A percentile compares a stretch with the other conserved stretches of the same genome.
These are phyloP conservation scores for Lasioglossum zephyrum DNA, from an alignment of 2,888 invertebrate species.

Conservation along the genomic window DNA sequence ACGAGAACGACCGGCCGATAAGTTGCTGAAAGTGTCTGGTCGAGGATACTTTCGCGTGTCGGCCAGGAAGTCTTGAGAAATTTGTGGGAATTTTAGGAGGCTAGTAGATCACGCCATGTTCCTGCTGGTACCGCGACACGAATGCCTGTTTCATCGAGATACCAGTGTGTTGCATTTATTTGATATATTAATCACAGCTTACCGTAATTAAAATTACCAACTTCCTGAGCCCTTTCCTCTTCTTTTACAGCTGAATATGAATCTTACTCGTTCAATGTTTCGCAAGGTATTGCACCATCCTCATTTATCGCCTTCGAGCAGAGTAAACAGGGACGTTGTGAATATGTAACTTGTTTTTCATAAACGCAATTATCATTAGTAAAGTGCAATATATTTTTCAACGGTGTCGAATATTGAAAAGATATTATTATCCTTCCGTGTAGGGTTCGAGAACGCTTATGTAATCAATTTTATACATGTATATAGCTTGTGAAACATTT, in stretches of 20 bases:
- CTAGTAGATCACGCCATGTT: background rate
- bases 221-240: background rate
- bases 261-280: background rate
- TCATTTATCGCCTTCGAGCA: background rate
- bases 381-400: no score
- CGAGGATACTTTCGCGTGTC: slow-evolving; percentile 6
- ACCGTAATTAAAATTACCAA: background rate
- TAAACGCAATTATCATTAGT: no score
- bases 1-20: slow-evolving; percentile 30
- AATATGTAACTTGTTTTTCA: background rate
- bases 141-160: slow-evolving; percentile 3
- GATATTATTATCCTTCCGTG: no score
- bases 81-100: slow-evolving; percentile 23
- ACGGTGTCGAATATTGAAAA: no score
- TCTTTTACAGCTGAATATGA: background rate
- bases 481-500: no score
- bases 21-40: slow-evolving; percentile 23
- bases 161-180: background rate
- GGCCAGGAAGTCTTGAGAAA: slow-evolving; percentile 14
- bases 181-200: background rate
- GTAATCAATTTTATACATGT: no score
- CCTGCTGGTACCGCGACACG: slow-evolving; percentile 7
- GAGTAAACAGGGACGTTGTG: background rate
- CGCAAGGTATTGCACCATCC: background rate
- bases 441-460: no score